Evolutionary conservation across 2,888 invertebrate species (phyloP), one percentile per base, ranked within the genome.

Genomic region (Aleiodes alternator): DNA sequence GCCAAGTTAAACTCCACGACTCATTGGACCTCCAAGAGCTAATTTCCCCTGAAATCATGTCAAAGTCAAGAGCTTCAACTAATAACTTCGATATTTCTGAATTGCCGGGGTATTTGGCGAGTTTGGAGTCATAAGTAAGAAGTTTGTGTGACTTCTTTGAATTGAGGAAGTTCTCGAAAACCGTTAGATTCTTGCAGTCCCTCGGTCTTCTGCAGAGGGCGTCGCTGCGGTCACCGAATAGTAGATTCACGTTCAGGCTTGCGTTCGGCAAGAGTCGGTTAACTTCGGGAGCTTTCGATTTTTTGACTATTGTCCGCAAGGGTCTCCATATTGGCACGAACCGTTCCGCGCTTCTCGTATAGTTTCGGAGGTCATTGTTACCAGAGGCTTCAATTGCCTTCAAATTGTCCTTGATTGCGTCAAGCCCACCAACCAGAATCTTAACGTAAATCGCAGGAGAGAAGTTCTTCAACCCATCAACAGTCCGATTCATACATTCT

Each of bases 1-100:
- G 78, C 90, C 92, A 92, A 16, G 84, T 82, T 76, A 92, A 90
- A 61, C 88, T 87, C 91, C 91, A 92, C 83, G 90, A 90, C 29
- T 91, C 89, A n/a, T 90, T 84, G 0, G 75, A 75, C 80, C 92
- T 90, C 75, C 91, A 90, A 7, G 83, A 81, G 29, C 86, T 72
- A 56, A 82, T 79, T 16, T 84, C 76, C 2, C 76, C 75, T 69
- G 79, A 79, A 71, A 87, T 86, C 51, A 80, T 78, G 12, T 83
- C 78, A 55, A 84, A 76, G 80, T 88, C 84, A 56, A 88, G 74
- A 70, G 82, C 83, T 5, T 75, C 71, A 8, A 80, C 78, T 55
- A 88, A 80, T 66, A 80, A 79, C 71, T 76, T 76, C 4, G 87
- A 82, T 64, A 87, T 82, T n/a, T 85, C 84, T 59, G 69, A 61